These are phyloP conservation scores for Pocillopora verrucosa DNA, from an alignment of 64 coral and sea anemone genomes.

Conservation along the genomic window DNA sequence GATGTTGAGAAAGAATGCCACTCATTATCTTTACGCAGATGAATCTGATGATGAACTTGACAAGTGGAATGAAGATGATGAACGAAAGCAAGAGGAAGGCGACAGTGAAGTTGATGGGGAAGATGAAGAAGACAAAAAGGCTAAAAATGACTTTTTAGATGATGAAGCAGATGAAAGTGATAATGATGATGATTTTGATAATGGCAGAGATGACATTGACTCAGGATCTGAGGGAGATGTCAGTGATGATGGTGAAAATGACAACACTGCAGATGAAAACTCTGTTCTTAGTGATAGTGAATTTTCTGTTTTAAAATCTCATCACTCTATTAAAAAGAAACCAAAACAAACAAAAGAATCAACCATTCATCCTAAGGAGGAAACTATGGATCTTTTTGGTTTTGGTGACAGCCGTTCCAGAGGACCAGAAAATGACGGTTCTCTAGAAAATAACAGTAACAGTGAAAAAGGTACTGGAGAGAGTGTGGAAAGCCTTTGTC, in stretches of 20 bases:
- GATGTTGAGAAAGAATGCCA: no score
- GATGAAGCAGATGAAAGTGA: constrained; percentile 45
- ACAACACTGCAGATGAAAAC: constrained; percentile 47
- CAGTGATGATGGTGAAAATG: constrained; percentile 69
- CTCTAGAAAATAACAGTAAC: not conserved
- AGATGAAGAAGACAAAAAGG: constrained; percentile 15
- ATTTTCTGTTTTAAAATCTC: not conserved
- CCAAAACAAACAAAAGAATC: not conserved
- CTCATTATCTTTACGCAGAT: not conserved
- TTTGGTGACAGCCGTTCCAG: constrained; percentile 37
- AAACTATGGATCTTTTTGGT: constrained; percentile 40
- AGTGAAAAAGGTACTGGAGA: not conserved
- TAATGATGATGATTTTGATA: not conserved
- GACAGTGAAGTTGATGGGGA: constrained; percentile 31
- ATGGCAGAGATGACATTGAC: constrained; percentile 24
- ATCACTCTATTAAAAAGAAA: constrained; percentile 3
- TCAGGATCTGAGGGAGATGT: constrained; percentile 92
- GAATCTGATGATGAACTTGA: constrained; percentile 96
- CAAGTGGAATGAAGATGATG: constrained; percentile 89
- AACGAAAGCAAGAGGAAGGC: constrained; percentile 79
- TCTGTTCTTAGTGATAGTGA: constrained; percentile 72
- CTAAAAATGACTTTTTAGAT: constrained; percentile 38
- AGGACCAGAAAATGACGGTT: not conserved
- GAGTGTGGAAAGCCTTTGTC: constrained; percentile 21
- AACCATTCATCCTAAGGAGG: constrained; percentile 5